Evolutionary conservation across 2,888 invertebrate species (phyloP).

Genomic region (Lobophora halterata): DNA sequence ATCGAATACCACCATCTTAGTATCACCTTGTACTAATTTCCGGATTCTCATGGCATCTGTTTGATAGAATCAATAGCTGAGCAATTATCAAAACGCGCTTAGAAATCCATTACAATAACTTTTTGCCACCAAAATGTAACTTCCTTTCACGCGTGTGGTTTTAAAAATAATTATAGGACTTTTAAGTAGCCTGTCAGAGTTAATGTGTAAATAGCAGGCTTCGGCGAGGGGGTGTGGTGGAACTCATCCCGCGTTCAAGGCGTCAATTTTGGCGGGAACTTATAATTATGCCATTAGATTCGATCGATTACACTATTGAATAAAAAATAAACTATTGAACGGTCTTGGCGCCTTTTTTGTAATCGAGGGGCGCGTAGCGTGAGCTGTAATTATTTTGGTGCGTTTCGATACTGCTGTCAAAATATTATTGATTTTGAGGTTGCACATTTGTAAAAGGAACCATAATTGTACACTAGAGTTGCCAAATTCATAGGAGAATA

Average conservation of each 20-base stretch:
- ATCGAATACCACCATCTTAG: conserved; percentile 9
- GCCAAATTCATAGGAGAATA: too few species aligned
- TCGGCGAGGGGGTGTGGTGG: conserved; percentile 38
- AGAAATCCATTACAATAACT: conserved; percentile 65
- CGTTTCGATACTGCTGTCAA: conserved; percentile 59
- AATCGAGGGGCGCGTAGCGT: conserved; percentile 46
- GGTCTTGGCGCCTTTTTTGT: conserved; percentile 46
- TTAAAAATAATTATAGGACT: conserved; percentile 71
- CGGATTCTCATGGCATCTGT: conserved; percentile 49
- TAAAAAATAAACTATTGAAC: conserved; percentile 46
- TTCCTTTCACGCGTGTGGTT: conserved; percentile 60
- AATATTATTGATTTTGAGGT: conserved; percentile 49
- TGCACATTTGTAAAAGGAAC: neutral
- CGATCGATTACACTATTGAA: conserved; percentile 64
- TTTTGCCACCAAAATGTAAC: conserved; percentile 46
- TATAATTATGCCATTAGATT: conserved; percentile 75
- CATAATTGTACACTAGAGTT: neutral
- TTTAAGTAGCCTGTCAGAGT: conserved; percentile 74
- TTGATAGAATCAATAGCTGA: conserved; percentile 55
- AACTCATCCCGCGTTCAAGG: conserved; percentile 45
- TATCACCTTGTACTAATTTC: conserved; percentile 35
- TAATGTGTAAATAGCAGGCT: conserved; percentile 79
- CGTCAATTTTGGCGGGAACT: conserved; percentile 72
- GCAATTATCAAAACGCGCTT: conserved; percentile 58
- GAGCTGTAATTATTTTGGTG: conserved; percentile 62